Evolutionary conservation across 2,113 vertebrate species (phyloP).

Genomic region (Bolborhynchus lineola): DNA sequence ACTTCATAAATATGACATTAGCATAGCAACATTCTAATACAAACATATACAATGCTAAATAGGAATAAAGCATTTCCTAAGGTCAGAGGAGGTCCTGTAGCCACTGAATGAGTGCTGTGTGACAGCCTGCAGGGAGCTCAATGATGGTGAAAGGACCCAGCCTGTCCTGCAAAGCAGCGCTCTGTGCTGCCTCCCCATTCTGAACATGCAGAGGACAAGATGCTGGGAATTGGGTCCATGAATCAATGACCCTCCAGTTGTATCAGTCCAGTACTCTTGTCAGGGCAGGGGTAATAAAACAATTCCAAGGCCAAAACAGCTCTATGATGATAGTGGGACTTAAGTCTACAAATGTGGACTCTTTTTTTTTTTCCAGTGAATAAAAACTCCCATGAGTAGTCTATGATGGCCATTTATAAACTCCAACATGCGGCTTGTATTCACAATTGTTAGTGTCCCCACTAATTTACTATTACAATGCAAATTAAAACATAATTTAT

Average conservation of each 20-base stretch:
- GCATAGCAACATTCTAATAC: neutral
- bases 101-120: fast-evolving
- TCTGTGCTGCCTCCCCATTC: neutral
- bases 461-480: neutral
- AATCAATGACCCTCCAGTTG: neutral
- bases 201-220: neutral
- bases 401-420: neutral
- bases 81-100: neutral
- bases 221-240: neutral
- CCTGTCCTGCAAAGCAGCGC: fast-evolving
- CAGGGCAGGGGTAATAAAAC: neutral
- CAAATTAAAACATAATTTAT: neutral
- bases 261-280: neutral
- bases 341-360: neutral
- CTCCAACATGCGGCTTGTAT: neutral
- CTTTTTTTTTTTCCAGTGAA: neutral
- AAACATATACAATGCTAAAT: neutral
- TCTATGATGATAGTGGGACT: neutral
- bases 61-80: neutral
- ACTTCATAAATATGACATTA: neutral
- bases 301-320: neutral
- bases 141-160: fast-evolving
- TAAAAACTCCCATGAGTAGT: fast-evolving
- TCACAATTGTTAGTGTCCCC: neutral
- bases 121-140: neutral